Base-by-base conservation (phyloP, 2,888 invertebrate genomes). In the Azorinus chamasolen region DNA sequence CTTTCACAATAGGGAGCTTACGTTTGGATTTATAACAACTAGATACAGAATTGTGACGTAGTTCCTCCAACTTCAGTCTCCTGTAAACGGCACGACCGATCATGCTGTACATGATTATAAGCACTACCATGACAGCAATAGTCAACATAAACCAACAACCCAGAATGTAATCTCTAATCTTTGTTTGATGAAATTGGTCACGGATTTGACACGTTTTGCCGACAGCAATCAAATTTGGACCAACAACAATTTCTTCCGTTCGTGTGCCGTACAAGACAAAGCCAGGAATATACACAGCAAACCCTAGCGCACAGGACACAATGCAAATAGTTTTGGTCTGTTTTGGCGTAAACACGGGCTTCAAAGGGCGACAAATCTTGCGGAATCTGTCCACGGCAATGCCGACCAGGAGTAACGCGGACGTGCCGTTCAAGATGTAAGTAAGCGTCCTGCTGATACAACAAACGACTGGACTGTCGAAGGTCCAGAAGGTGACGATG, bases 381-480 rank as follows among this genome's bases (percentile, higher is more conserved):
- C 81, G 37, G 64, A 77, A 83, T n/a, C 83, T 57, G 39, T 83
- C 83, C 2, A 81, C 72, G 2, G 79, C 83, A 22, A 83, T 83
- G 18, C 76, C 81, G 39, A 73, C 58, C 20, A 83, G 43, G 14
- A 78, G 51, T 16, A 76, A 45, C 12, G 83, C 83, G 1, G 83
- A 83, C 0, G 65, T 64, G 25, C 79, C 79, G n/a, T 73, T 80
- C 8, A 80, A 46, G 45, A 70, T 61, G 58, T 76, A 80, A 2
- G 79, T 80, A 16, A 72, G 18, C 10, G 79, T 72, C 41, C 75
- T 43, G 20, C 75, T 61, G 10, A 69, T 50, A 14, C 55, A 39
- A 48, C 79, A 80, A 2, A 75, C 25, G 1, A 72, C 18, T 0
- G 79, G 79, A 20, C 53, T 25, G 20, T 80, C 79, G 39, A 65